These are phyloP conservation scores for Spongilla lacustris DNA, from an alignment of 37 sponge, comb jelly and placozoan species.

Conservation along the genomic window DNA sequence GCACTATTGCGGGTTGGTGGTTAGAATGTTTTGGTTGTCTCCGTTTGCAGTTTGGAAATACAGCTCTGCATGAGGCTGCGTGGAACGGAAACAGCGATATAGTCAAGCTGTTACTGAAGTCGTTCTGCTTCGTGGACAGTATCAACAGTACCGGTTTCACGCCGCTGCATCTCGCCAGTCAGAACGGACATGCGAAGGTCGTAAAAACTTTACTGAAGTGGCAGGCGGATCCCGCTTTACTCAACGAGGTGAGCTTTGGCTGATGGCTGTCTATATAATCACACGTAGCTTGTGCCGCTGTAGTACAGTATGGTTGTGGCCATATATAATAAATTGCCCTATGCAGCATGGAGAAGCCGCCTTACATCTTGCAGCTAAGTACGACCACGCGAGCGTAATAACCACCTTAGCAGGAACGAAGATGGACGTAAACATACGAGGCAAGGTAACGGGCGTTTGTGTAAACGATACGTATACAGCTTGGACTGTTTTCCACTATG, in stretches of 20 bases:
- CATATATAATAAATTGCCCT: too few species aligned
- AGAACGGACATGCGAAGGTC: slow-evolving; percentile 74
- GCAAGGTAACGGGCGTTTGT: slow-evolving; percentile 37
- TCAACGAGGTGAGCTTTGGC: slow-evolving; percentile 60
- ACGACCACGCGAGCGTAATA: slow-evolving; percentile 58
- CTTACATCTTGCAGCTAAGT: slow-evolving; percentile 73
- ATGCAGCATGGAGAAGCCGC: slow-evolving; percentile 84
- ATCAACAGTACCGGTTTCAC: slow-evolving; percentile 66
- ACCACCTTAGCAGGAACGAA: slow-evolving; percentile 49
- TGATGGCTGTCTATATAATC: too few species aligned
- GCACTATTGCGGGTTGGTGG: background rate
- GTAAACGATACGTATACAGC: too few species aligned
- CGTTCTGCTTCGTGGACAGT: slow-evolving; percentile 75
- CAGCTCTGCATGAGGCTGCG: slow-evolving; percentile 80
- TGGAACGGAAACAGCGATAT: slow-evolving; percentile 82
- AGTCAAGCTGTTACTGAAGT: slow-evolving; percentile 61
- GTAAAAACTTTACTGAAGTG: slow-evolving; percentile 77
- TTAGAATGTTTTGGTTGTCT: background rate
- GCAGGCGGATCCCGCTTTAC: slow-evolving; percentile 57
- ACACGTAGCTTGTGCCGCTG: background rate
- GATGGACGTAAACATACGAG: slow-evolving; percentile 50
- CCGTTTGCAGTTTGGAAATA: slow-evolving; percentile 65
- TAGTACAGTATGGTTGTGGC: too few species aligned
- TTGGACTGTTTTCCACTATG: too few species aligned
- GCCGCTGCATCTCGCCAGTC: slow-evolving; percentile 75